These are phyloP conservation scores for Lepilemur septentrionalis DNA, from an alignment of 2,797 vertebrate genomes.

Conservation along the genomic window DNA sequence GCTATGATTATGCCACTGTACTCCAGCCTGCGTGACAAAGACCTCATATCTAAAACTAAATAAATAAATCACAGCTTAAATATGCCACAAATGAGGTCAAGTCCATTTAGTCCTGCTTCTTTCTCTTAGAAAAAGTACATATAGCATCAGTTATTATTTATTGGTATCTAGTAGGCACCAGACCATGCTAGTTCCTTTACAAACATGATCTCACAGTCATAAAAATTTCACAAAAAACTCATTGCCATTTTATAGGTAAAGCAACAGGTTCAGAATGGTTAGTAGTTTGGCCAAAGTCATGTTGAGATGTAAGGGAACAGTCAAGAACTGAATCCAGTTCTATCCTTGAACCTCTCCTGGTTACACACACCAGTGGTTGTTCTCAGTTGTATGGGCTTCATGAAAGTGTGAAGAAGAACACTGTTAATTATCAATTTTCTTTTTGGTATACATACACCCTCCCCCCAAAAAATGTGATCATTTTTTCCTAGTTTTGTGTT, in stretches of 20 bases:
- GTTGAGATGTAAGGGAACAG: not conserved
- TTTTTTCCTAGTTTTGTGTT: not conserved
- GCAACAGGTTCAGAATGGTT: not conserved
- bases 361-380: not conserved
- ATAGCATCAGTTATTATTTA: not conserved
- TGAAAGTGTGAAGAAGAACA: not conserved
- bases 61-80: not conserved
- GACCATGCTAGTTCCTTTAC: not conserved
- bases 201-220: not conserved
- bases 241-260: not conserved
- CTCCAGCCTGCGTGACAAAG: not conserved
- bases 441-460: not conserved
- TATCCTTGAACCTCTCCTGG: not conserved
- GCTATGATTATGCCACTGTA: no score
- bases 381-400: not conserved
- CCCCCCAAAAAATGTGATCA: no score
- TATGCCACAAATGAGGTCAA: not conserved
- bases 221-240: not conserved
- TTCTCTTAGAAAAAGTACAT: not conserved
- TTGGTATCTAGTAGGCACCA: not conserved
- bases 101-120: not conserved
- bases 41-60: not conserved
- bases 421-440: not conserved
- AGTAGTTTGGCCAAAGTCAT: not conserved
- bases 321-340: not conserved